These are phyloP conservation scores for Brevipalpus yothersi DNA, from an alignment of 1,140 invertebrate genomes.

Conservation along the genomic window DNA sequence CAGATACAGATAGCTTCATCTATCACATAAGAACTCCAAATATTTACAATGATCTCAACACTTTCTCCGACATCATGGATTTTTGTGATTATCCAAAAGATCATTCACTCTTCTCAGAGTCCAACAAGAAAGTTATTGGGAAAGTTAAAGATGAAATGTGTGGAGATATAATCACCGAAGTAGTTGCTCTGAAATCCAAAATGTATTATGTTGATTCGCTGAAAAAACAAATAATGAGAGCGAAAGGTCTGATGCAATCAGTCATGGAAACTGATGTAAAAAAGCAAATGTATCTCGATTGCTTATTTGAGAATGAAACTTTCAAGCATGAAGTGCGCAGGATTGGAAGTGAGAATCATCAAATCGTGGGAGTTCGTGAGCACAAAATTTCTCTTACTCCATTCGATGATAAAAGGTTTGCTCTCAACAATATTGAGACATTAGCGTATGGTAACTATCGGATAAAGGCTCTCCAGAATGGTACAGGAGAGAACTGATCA, in stretches of 20 bases:
- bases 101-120: slow-evolving; percentile 7
- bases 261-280: background rate
- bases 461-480: no score
- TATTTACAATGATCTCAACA: slow-evolving; percentile 11
- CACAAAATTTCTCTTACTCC: background rate
- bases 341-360: background rate
- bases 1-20: slow-evolving; percentile 11
- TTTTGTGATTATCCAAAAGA: slow-evolving; percentile 11
- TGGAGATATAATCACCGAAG: slow-evolving; percentile 18
- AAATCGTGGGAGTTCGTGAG: background rate
- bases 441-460: background rate
- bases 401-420: background rate
- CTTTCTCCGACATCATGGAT: slow-evolving; percentile 9
- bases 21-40: slow-evolving; percentile 9
- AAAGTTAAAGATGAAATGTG: slow-evolving; percentile 26
- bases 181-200: slow-evolving; percentile 21
- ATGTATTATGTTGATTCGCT: background rate
- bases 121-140: slow-evolving; percentile 25
- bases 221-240: background rate
- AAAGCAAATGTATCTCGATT: background rate
- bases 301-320: background rate
- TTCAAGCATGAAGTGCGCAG: background rate
- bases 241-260: background rate
- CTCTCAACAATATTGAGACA: background rate
- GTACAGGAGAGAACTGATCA: no score